phyloP scores from a whole-genome alignment of 2,888 invertebrate genomes.

The Eilema depressum region DNA sequence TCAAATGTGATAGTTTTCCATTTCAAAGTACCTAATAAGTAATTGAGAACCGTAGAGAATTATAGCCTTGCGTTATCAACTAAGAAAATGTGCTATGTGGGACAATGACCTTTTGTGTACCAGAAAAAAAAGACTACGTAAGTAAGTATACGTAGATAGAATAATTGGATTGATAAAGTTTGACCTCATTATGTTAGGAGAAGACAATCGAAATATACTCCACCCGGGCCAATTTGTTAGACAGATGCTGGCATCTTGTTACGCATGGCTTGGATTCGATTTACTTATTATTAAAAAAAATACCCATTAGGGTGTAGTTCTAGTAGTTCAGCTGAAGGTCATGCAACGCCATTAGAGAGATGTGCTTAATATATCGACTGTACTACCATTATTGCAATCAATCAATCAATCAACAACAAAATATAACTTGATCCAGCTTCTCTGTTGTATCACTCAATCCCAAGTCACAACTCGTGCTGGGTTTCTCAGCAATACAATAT shows the following conservation, averaged over 20 bases:
- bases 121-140: background rate
- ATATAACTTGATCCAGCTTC: no score
- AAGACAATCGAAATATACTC: background rate
- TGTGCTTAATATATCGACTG: no score
- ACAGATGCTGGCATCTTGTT: background rate
- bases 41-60: background rate
- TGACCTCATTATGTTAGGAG: constrained; percentile 8
- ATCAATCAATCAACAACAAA: no score
- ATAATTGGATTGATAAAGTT: constrained; percentile 5
- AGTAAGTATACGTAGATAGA: background rate
- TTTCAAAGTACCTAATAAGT: background rate
- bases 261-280: background rate
- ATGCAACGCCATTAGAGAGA: no score
- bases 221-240: constrained; percentile 4
- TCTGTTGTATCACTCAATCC: no score
- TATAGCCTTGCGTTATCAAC: background rate
- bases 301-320: background rate
- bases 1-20: background rate
- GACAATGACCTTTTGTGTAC: constrained; percentile 2
- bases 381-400: no score
- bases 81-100: background rate
- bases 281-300: background rate
- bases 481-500: no score
- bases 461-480: no score
- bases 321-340: no score